Base-by-base conservation (phyloP, 2,888 invertebrate genomes). In the Lasioglossum vierecki region DNA sequence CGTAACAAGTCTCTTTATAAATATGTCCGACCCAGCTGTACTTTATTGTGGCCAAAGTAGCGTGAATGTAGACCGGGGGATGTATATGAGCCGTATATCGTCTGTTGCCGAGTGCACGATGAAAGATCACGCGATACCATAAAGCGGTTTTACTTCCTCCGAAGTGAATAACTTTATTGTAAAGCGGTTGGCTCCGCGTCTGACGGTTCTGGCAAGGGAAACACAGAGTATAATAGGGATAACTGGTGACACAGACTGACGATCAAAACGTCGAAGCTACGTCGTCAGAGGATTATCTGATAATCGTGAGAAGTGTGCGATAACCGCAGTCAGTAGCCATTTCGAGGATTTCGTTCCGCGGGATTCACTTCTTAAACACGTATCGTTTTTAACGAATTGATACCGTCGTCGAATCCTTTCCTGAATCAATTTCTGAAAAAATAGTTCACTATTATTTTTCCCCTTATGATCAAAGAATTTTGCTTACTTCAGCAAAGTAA, bases 121-220 rank as follows among this genome's bases (percentile, higher is more conserved):
- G 79, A 78, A 26, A 63, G 75, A 60, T 76, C 75, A 74, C 73
- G 76, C 80, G 78, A 79, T 79, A 78, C 77, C 78, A 68, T 88
- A 82, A 89, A 90, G 83, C 76, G 78, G 72, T 88, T 79, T 83
- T 77, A 78, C 76, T 76, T 41, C 41, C 75, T 46, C 35, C 30
- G 72, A 79, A 73, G 88, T 85, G 85, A 82, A 80, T 85, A 87
- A 82, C 79, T 88, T 75, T 63, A 66, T 76, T 53, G 44, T 72
- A 49, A 76, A 60, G 30, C n/a, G 57, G 15, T 39, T 26, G 8
- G 35, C 57, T 30, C 41, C 35, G 18, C 13, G 35, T 63, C 18
- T 18, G 66, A 63, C 35, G n/a, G 22, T 30, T 39, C 68, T 39
- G 39, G 22, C 39, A 68, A 39, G 39, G 39, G 68, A 68, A 68